Evolutionary conservation across 2,888 invertebrate species (phyloP).

Genomic region (Nesidiocoris tenuis): DNA sequence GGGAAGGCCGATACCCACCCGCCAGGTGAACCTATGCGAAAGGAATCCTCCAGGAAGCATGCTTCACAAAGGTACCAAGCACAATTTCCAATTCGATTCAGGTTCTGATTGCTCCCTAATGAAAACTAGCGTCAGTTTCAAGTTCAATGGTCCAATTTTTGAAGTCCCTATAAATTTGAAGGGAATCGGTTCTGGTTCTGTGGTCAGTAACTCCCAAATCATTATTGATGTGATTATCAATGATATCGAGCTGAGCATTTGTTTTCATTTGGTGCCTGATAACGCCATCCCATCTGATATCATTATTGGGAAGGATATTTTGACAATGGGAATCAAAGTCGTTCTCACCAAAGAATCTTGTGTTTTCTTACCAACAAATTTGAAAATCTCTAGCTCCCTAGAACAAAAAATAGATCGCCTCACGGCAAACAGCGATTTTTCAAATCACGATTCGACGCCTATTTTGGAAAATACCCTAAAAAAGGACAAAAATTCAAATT

Average conservation of each 20-base stretch:
- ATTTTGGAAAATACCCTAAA: neutral
- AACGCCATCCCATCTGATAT: slow-evolving; percentile 2
- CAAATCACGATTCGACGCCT: too few species aligned
- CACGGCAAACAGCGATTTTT: neutral
- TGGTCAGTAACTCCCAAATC: neutral
- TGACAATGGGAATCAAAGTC: slow-evolving; percentile 9
- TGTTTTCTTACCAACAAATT: too few species aligned
- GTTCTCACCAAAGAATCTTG: too few species aligned
- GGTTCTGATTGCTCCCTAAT: slow-evolving; percentile 10
- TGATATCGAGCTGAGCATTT: slow-evolving; percentile 9
- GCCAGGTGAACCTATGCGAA: slow-evolving; percentile 7
- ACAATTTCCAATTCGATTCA: slow-evolving; percentile 7
- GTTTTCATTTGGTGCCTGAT: slow-evolving; percentile 26
- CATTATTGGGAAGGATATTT: slow-evolving; percentile 11
- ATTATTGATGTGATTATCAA: neutral
- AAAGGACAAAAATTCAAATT: neutral
- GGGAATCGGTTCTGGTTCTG: slow-evolving; percentile 4
- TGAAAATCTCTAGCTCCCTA: too few species aligned
- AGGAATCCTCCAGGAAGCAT: slow-evolving; percentile 2
- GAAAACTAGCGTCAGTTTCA: neutral
- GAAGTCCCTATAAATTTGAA: slow-evolving; percentile 10
- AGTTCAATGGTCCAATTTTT: slow-evolving; percentile 17
- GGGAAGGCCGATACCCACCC: too few species aligned
- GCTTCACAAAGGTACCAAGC: neutral
- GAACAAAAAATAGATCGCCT: too few species aligned